These are phyloP conservation scores for Enteromius argenteus DNA, from an alignment of 2,797 vertebrate species.

Conservation along the genomic window DNA sequence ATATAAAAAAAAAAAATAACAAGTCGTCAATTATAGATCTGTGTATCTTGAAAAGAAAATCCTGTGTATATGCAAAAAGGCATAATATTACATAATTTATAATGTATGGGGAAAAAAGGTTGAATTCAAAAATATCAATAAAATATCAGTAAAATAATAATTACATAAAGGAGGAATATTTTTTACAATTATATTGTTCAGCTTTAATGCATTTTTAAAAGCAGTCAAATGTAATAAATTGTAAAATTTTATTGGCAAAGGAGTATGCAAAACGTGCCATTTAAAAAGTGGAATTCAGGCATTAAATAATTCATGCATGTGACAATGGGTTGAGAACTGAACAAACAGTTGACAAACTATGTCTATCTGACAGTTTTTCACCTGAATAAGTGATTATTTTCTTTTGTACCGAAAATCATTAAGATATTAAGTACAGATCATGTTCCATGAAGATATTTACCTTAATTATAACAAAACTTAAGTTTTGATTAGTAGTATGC, in stretches of 20 bases:
- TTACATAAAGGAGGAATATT: neutral
- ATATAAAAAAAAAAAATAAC: neutral
- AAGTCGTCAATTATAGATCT: neutral
- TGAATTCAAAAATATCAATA: neutral
- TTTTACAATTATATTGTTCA: no score
- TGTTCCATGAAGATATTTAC: no score
- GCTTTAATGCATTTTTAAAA: neutral
- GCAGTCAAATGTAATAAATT: neutral
- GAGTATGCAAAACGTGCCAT: neutral
- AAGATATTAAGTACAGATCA: no score
- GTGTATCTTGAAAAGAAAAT: neutral
- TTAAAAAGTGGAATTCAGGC: neutral
- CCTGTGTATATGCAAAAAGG: neutral
- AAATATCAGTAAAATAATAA: neutral
- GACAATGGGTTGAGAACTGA: neutral
- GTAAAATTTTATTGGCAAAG: neutral
- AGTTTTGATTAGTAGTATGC: no score
- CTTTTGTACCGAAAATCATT: no score
- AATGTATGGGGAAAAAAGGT: no score
- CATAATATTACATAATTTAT: neutral
- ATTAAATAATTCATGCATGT: neutral
- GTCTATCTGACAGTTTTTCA: neutral
- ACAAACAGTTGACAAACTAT: neutral
- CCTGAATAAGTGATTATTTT: neutral
- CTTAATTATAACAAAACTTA: no score